Evolutionary conservation across 2,888 invertebrate genomes (phyloP), one percentile per base, ranked within the genome.

Genomic region (Cosmopolites sordidus): DNA sequence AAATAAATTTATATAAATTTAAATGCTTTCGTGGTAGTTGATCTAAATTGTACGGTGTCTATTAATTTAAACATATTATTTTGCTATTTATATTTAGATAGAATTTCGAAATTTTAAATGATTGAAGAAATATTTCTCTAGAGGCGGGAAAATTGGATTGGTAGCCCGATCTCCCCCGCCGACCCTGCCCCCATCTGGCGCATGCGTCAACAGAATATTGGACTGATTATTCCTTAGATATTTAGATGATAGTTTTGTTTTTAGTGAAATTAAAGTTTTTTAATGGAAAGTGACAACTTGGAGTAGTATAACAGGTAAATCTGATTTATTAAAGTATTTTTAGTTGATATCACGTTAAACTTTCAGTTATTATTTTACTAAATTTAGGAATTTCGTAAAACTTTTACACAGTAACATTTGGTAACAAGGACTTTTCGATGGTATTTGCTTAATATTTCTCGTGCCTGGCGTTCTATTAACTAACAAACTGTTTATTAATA

Each of bases 281-380:
- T 37, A 15, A 43, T 43, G 42, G 43, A 49, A 43, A 22, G 29
- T 16, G 52, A 58, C 48, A 33, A 40, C 55, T 12, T 11, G n/a
- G 51, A 57, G 46, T 39, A 30, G 33, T 17, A 47, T 40, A 55
- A 33, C 60, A 64, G 66, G 66, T 68, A 65, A 62, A 58, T 62
- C 54, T 40, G 47, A 52, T 59, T 49, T 54, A 60, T 60, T 64
- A 61, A 60, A 54, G 15, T 48, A n/a, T 56, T 56, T 47, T 60
- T 54, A 52, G 58, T 47, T 42, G 30, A 56, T 48, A 55, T 60
- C 18, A n/a, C 11, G 29, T 29, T 16, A 29, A 12, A 8, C 16
- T 42, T 38, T 42, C 14, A 11, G 16, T 38, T 15, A n/a, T 43
- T 27, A 38, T 22, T 12, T 27, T 43, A 39, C 11, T 11, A 43